phyloP scores from a whole-genome alignment of 1,140 invertebrate species.

The Pogonomyrmex barbatus region DNA sequence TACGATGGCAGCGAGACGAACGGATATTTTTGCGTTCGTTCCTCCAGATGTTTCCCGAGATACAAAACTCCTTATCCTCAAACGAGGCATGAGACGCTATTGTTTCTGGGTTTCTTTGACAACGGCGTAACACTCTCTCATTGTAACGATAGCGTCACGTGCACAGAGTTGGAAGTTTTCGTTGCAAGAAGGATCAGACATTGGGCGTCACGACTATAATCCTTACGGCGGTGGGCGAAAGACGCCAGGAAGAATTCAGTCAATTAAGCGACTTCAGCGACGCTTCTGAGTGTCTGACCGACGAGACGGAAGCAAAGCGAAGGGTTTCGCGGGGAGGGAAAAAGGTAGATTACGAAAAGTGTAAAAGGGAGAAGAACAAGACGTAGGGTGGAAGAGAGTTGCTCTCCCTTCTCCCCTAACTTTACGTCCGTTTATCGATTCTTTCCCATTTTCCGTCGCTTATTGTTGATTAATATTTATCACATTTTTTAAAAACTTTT shows the following conservation, averaged over 20 bases:
- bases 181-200: conserved; percentile 52
- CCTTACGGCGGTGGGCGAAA: background rate
- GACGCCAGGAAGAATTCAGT: conserved; percentile 60
- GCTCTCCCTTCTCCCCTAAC: conserved; percentile 12
- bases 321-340: background rate
- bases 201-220: conserved; percentile 34
- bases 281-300: conserved; percentile 36
- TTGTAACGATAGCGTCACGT: conserved; percentile 59
- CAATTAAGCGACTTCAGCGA: conserved; percentile 68
- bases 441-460: background rate
- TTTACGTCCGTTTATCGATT: conserved; percentile 26
- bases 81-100: background rate
- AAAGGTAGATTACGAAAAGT: conserved; percentile 8
- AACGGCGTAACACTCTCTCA: conserved; percentile 6
- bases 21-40: conserved; percentile 32
- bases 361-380: background rate
- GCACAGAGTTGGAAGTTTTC: conserved; percentile 48
- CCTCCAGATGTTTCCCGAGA: conserved; percentile 1
- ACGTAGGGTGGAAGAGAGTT: background rate
- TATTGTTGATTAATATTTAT: conserved; percentile 2
- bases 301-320: conserved; percentile 2
- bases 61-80: conserved; percentile 42
- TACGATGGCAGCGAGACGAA: background rate
- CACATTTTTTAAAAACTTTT: background rate
- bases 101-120: conserved; percentile 43